Evolutionary conservation across 2,888 invertebrate genomes (phyloP), one percentile per base, ranked within the genome.

Genomic region (Lepidochitona cinerea): DNA sequence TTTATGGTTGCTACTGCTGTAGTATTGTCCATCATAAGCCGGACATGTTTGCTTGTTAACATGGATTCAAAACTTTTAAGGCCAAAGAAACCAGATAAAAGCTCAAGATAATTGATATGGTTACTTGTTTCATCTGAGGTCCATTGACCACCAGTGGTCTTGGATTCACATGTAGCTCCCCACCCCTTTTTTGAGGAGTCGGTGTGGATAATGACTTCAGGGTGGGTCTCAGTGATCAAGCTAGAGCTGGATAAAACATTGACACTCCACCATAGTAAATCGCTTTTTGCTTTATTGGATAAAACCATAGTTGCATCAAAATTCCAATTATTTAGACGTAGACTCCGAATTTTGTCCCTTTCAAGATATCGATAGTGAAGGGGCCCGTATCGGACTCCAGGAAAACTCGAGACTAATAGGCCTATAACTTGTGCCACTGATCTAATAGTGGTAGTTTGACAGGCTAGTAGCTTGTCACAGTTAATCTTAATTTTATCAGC

Each of bases 261-360:
- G 12, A n/a, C 52, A 2, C 18, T 37, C 72, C 72, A 72, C 72
- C 72, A 72, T 18, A 12, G 23, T 12, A 72, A n/a, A 69, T 68
- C 72, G n/a, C 18, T 23, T 37, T 29, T 72, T 1, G 66, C 18
- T 7, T 7, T 53, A 9, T 37, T n/a, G 23, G 66, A 35, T 23
- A 72, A 33, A n/a, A 12, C 35, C 53, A 72, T 37, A 14, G 32
- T 14, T n/a, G 67, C 35, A 35, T 72, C 49, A 32, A 29, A 72
- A 52, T 72, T 69, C 2, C 72, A 67, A 29, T 33, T 35, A 26
- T 41, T 35, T 7, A 49, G 12, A 4, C 52, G n/a, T 18, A 68
- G 35, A 5, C 26, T 53, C 26, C 23, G 9, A 49, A 53, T 32
- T 32, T 72, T 67, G 3, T 64, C 33, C 67, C 52, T 72, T 4